phyloP scores from a whole-genome alignment of 92 coral and sea anemone species.

The Micromussa lordhowensis region DNA sequence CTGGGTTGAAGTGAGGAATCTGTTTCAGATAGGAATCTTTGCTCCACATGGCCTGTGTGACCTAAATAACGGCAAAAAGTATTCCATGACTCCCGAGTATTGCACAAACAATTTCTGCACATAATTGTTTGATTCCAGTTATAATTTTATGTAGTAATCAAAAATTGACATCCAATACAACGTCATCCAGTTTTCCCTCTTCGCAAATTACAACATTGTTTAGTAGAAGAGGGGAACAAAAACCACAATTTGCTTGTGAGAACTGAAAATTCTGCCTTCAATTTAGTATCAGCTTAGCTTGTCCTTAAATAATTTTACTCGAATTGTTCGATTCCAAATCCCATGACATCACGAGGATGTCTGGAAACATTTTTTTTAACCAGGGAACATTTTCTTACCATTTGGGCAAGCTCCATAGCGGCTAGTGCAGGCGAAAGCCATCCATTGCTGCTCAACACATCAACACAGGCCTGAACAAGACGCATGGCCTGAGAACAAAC shows the following conservation, averaged over 20 bases:
- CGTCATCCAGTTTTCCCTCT: background rate
- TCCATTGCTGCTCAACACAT: slow-evolving; percentile 98
- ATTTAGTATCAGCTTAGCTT: background rate
- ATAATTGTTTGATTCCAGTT: background rate
- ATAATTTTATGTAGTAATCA: background rate
- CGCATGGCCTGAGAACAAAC: slow-evolving; percentile 83
- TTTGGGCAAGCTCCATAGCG: slow-evolving; percentile 99
- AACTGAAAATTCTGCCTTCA: background rate
- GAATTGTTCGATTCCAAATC: background rate
- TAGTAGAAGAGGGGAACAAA: background rate
- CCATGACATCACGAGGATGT: background rate
- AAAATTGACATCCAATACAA: background rate
- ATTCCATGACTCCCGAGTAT: background rate
- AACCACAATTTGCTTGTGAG: background rate
- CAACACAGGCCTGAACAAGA: slow-evolving; percentile 97
- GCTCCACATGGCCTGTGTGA: slow-evolving; percentile 99
- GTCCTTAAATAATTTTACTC: no score
- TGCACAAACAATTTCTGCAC: background rate
- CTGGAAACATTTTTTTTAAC: background rate
- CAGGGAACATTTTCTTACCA: slow-evolving; percentile 66
- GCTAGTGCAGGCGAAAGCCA: slow-evolving; percentile 99
- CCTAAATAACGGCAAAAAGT: slow-evolving; percentile 54
- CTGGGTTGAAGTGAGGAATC: slow-evolving; percentile 93
- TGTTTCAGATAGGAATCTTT: slow-evolving; percentile 96
- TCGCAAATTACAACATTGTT: background rate